A percentile compares a stretch with the other conserved stretches of the same genome.
phyloP scores from a whole-genome alignment of 2,797 vertebrate species.

The Helarctos malayanus region DNA sequence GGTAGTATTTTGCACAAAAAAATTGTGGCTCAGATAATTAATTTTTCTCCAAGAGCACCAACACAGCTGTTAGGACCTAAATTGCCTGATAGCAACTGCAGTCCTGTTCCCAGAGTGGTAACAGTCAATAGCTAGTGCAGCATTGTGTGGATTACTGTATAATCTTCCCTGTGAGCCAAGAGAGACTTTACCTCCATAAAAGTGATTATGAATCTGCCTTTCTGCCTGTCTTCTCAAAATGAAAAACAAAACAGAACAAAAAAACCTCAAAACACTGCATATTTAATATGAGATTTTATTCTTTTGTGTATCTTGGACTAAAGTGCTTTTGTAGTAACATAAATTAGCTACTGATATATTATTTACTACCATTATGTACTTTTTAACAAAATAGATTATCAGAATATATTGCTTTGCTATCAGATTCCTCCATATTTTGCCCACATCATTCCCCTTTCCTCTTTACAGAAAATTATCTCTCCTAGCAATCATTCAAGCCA shows the following conservation, averaged over 20 bases:
- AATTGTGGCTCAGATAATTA: not conserved
- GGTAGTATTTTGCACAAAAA: conserved; percentile 17
- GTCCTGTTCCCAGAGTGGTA: not conserved
- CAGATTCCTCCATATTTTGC: conserved; percentile 32
- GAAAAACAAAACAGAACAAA: not conserved
- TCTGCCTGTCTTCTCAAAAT: conserved; percentile 60
- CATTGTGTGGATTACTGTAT: conserved; percentile 21
- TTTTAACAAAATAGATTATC: not conserved
- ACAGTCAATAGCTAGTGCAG: not conserved
- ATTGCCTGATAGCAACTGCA: not conserved
- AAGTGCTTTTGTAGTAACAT: conserved; percentile 25
- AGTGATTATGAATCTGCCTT: not conserved
- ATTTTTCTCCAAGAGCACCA: not conserved
- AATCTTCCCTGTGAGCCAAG: not conserved
- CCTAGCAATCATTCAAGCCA: not conserved
- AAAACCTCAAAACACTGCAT: not conserved
- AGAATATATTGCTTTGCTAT: conserved; percentile 50
- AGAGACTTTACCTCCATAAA: conserved; percentile 45
- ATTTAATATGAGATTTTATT: conserved; percentile 20
- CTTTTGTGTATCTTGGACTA: conserved; percentile 7
- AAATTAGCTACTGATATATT: conserved; percentile 36
- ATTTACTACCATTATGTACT: not conserved
- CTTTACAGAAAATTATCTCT: conserved; percentile 4
- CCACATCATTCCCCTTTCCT: not conserved
- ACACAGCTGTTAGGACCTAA: not conserved